phyloP scores from a whole-genome alignment of 2,888 invertebrate species.

The Xanthia togata region DNA sequence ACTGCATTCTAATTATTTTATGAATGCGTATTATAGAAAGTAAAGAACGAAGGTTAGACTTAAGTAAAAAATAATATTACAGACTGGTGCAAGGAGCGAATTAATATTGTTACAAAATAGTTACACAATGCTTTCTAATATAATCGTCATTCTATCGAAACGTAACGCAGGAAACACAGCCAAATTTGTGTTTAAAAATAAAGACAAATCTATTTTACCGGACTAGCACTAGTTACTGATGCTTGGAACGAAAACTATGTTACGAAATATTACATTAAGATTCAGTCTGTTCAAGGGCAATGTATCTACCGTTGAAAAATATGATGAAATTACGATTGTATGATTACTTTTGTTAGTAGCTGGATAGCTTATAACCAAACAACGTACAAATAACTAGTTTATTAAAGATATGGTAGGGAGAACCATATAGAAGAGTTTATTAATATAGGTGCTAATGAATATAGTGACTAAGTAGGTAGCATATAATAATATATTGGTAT shows the following conservation, averaged over 20 bases:
- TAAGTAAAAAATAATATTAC: conserved; percentile 2
- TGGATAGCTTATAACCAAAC: background rate
- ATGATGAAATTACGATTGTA: conserved; percentile 21
- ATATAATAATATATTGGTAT: background rate
- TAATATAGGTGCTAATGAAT: background rate
- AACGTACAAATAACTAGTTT: background rate
- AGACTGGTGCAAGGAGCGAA: background rate
- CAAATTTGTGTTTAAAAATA: background rate
- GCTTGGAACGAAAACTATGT: background rate
- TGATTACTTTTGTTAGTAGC: conserved; percentile 6
- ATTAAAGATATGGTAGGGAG: background rate
- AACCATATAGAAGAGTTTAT: background rate
- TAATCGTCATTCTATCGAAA: background rate
- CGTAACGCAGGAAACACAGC: background rate
- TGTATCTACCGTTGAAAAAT: conserved; percentile 5
- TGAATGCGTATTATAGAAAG: background rate
- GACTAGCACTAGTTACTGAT: background rate
- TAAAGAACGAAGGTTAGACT: background rate
- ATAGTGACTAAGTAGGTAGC: background rate
- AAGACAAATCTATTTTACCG: background rate
- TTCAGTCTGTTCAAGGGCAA: conserved; percentile 6
- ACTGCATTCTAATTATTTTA: conserved; percentile 9
- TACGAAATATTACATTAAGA: conserved; percentile 35
- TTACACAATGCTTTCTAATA: background rate
- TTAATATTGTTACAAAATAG: background rate